Base-by-base conservation (phyloP, 2,797 vertebrate species). In the Halcyon smyrnensis region DNA sequence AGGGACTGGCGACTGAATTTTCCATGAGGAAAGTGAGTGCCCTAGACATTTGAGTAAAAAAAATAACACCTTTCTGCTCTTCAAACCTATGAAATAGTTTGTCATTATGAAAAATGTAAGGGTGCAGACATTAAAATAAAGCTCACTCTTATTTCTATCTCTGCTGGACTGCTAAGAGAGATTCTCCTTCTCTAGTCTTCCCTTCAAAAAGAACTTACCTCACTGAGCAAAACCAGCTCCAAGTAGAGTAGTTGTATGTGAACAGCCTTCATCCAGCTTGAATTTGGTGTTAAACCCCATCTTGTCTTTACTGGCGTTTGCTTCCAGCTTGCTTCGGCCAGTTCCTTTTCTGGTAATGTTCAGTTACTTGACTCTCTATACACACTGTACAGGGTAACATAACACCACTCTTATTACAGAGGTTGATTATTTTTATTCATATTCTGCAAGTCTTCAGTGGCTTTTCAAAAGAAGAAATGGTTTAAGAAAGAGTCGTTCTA, bases 1-100 rank as follows among this genome's bases (percentile, higher is more conserved):
- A 75, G 82, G 57, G 36, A 36, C 30, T 93, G 93, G 71, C 76
- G 89, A 80, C 27, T 54, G 34, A 80, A 65, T 95, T 64, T 91
- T 93, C 67, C 34, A 54, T 45, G 30, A n/a, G 30, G 30, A 92
- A 92, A 82, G 73, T 93, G 94, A 94, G 90, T 93, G 65, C 21
- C 25, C 3, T 59, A 89, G 87, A 64, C 34, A 43, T 65, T 20
- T 46, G 6, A 87, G 30, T 28, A 15, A 85, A 19, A 45, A 75
- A 68, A 16, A 13, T 68, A 71, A 46, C 25, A 69, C 4, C 3
- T 8, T 67, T 48, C 28, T 84, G 18, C 54, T 84, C 43, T 36
- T n/a, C 8, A 73, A 79, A 69, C 18, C 21, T 68, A 25, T 0
- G 3, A 56, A 85, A 48, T 11, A 74, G 6, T 59, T 87, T 50